These are phyloP conservation scores for Galeopsomyia nigrocyanea DNA, from an alignment of 2,888 invertebrate species.

Conservation along the genomic window DNA sequence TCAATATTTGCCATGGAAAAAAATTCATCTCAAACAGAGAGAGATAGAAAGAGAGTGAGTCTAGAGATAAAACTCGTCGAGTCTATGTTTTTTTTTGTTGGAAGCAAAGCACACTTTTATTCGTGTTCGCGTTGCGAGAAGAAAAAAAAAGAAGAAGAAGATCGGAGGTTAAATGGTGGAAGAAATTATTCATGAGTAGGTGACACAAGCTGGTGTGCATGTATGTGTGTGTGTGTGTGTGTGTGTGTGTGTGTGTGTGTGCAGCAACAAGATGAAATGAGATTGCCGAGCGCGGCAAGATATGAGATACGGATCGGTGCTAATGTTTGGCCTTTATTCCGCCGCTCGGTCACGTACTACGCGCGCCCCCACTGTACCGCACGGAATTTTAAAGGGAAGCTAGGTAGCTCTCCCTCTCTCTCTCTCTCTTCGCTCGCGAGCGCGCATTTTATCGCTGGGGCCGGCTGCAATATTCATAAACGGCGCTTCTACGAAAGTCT, in stretches of 20 bases:
- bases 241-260: constrained; percentile 41
- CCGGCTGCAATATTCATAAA: constrained; percentile 50
- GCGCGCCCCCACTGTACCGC: constrained; percentile 22
- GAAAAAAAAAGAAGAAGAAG: constrained; percentile 16
- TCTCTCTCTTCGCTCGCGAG: no score
- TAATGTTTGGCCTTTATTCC: constrained; percentile 53
- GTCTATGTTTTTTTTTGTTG: no score
- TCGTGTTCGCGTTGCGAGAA: neutral
- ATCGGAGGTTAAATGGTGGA: constrained; percentile 52
- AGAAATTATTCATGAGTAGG: constrained; percentile 60
- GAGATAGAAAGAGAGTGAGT: neutral
- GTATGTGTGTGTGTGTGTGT: neutral
- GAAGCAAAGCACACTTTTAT: neutral
- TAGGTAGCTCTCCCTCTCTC: no score
- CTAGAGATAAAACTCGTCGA: no score
- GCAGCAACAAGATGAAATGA: constrained; percentile 59
- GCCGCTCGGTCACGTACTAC: constrained; percentile 52
- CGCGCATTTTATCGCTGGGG: constrained; percentile 41
- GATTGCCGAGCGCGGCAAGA: constrained; percentile 53
- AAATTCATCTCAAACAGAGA: neutral
- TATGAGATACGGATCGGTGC: constrained; percentile 57
- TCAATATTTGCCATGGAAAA: constrained; percentile 3
- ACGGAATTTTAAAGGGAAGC: constrained; percentile 50
- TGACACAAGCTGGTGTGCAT: constrained; percentile 44
- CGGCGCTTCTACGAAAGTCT: constrained; percentile 34